Base-by-base conservation (phyloP, 1,140 invertebrate genomes). In the Tachypleus tridentatus region DNA sequence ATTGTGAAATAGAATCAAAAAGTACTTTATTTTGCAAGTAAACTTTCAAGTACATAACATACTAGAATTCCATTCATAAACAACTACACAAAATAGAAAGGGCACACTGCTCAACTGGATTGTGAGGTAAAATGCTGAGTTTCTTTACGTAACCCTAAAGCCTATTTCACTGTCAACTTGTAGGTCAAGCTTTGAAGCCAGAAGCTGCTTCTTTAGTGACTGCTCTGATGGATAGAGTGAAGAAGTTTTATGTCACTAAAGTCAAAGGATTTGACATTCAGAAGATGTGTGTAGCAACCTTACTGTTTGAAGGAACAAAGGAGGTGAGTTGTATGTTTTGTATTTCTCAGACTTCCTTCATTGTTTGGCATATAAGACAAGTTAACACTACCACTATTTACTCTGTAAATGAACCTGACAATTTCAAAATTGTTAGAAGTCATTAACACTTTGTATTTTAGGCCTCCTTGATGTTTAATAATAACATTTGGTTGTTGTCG, bases 241-340 rank as follows among this genome's bases (percentile, higher is more conserved):
- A 97, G 75, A 88, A 89, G 70, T 77, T 88, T 11, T 98, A 97
- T 76, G 82, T 98, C 1, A 96, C 92, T 0, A 84, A 83, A 70
- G 84, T 96, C 72, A 97, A 94, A 77, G 87, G 93, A 5, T 96
- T 96, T 76, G 85, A 91, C 74, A 81, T 88, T 51, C 77, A 85
- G 10, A 82, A 84, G 71, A 85, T 98, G 70, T 90, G 89, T 74
- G 93, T 96, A 0, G 91, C 91, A 10, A 98, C 96, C 0, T 80
- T 98, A 9, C 79, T 99, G 1, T 95, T 97, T 80, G 96, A 98
- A 80, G 94, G 82, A 54, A 75, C 73, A 8, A 76, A 75, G 65
- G 76, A 79, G 47, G 80, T 79, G 60, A 51, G 73, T 76, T n/a
- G n/a, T 54, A 3, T 54, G 7, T n/a, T 54, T 54, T 54, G 7